Evolutionary conservation across 2,888 invertebrate genomes (phyloP).

Genomic region (Horisme vitalbata): DNA sequence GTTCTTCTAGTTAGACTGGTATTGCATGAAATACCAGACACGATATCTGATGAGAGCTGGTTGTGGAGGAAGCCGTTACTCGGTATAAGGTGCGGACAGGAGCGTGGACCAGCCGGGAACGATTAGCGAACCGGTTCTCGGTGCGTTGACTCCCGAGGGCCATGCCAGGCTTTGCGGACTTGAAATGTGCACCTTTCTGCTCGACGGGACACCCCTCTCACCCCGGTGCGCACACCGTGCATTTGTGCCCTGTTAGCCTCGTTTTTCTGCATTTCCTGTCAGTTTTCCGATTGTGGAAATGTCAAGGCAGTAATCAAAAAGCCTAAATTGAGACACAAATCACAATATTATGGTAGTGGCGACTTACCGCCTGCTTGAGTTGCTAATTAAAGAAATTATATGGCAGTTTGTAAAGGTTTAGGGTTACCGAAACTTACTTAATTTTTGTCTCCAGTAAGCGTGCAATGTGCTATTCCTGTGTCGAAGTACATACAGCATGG

Average conservation of each 20-base stretch:
- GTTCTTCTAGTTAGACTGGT: slow-evolving; percentile 16
- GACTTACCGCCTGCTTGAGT: not conserved
- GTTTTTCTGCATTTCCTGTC: slow-evolving; percentile 23
- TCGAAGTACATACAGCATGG: too few relatives aligned
- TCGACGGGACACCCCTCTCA: slow-evolving; percentile 21
- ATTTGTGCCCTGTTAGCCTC: slow-evolving; percentile 10
- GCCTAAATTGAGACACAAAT: slow-evolving; percentile 23
- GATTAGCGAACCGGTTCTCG: slow-evolving; percentile 79
- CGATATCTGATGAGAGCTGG: slow-evolving; percentile 49
- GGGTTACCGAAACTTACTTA: slow-evolving; percentile 19
- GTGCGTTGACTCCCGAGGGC: slow-evolving; percentile 76
- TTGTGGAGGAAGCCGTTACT: slow-evolving; percentile 71
- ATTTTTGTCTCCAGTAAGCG: slow-evolving; percentile 17
- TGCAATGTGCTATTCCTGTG: too few relatives aligned
- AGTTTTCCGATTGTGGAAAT: slow-evolving; percentile 25
- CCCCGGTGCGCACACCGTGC: not conserved
- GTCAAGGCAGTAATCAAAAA: slow-evolving; percentile 25
- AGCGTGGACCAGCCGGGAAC: slow-evolving; percentile 70
- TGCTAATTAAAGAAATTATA: slow-evolving; percentile 26
- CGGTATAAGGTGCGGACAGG: slow-evolving; percentile 70
- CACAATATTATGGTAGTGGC: slow-evolving; percentile 20
- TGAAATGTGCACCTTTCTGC: slow-evolving; percentile 62
- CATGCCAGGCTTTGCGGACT: slow-evolving; percentile 43
- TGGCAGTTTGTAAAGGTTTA: slow-evolving; percentile 24
- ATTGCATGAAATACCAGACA: slow-evolving; percentile 31